Conservation (phyloP, 2,113 vertebrate genomes). For the Archilochus colubris region DNA sequence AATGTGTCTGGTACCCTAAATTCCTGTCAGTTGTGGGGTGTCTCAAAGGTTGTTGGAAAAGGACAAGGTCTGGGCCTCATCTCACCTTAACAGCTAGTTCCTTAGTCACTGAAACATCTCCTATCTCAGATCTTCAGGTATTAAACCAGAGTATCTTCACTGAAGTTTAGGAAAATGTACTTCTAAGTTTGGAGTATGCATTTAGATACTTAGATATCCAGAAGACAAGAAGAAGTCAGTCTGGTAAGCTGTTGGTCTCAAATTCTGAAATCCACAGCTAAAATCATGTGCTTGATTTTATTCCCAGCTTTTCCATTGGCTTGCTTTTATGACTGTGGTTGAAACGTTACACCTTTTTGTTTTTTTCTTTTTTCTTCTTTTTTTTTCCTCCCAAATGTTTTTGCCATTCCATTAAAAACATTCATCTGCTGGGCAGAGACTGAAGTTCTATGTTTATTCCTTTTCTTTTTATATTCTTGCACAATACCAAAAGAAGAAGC, state of each 20-base stretch:
- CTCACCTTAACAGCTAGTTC: background rate
- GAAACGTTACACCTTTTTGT: background rate
- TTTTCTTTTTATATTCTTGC: conserved; percentile 9
- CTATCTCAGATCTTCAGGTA: background rate
- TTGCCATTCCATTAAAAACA: background rate
- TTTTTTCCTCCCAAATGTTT: rapidly evolving
- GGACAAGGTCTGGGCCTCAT: background rate
- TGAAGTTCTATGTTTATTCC: background rate
- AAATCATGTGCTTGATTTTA: background rate
- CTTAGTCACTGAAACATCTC: background rate
- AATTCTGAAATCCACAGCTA: background rate
- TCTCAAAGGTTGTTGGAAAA: background rate
- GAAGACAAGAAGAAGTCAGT: background rate
- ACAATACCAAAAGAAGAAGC: background rate
- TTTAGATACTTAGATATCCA: background rate
- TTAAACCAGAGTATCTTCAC: background rate
- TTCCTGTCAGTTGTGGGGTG: rapidly evolving
- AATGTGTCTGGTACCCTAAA: background rate
- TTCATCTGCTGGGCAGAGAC: background rate
- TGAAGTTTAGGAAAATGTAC: background rate
- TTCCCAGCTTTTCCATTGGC: background rate
- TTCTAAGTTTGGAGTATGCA: background rate
- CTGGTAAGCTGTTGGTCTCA: background rate
- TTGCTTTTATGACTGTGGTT: background rate
- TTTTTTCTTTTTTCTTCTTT: background rate